A percentile compares a stretch with the other conserved stretches of the same genome.
Evolutionary conservation across 2,888 invertebrate genomes (phyloP).

Genomic region (Prosapia bicincta): DNA sequence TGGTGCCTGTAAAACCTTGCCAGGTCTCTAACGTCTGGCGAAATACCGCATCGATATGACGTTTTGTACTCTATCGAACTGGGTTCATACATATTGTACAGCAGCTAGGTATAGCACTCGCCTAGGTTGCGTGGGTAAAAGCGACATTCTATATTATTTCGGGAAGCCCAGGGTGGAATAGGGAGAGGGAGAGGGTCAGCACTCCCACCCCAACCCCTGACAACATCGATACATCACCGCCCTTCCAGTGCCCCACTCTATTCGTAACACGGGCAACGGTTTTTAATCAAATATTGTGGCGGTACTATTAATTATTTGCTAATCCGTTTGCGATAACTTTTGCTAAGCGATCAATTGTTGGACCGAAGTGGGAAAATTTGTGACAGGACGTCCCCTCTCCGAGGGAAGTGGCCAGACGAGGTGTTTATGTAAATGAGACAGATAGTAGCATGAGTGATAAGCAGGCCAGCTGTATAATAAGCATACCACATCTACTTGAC

Average conservation of each 20-base stretch:
- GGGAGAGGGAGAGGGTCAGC: neutral
- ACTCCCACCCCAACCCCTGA: neutral
- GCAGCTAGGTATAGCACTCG: no score
- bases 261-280: neutral
- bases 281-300: neutral
- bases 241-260: neutral
- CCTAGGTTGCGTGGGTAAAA: neutral
- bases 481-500: no score
- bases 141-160: slow-evolving; percentile 2
- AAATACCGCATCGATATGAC: no score
- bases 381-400: neutral
- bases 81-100: no score
- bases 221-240: slow-evolving; percentile 2
- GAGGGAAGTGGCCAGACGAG: no score
- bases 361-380: neutral
- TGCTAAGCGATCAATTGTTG: neutral
- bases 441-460: no score
- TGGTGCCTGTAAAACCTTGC: no score
- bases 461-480: no score
- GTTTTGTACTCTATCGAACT: no score
- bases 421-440: no score
- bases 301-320: neutral
- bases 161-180: neutral
- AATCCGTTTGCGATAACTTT: slow-evolving; percentile 2
- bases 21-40: no score